Conservation (phyloP, 2,888 invertebrate species). For the Aphodius granarius region DNA sequence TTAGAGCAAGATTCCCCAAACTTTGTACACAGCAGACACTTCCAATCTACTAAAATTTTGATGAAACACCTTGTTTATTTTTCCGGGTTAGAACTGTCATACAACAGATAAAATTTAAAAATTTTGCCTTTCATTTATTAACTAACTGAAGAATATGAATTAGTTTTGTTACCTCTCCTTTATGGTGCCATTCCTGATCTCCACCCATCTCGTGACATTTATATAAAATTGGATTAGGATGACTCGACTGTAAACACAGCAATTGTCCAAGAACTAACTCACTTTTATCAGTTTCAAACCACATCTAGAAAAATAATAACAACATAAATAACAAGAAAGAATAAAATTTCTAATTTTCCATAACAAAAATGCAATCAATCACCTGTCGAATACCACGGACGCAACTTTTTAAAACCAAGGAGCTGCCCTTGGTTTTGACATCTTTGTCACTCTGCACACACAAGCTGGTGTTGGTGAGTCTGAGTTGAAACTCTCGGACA, state of each 20-base stretch:
- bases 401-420: constrained; percentile 72
- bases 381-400: constrained; percentile 73
- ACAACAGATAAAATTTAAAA: too few species aligned
- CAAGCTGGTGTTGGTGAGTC: constrained; percentile 69
- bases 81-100: background rate
- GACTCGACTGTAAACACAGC: constrained; percentile 80
- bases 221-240: constrained; percentile 67
- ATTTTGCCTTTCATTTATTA: background rate
- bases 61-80: too few species aligned
- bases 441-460: constrained; percentile 81
- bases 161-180: constrained; percentile 66
- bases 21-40: too few species aligned
- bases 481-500: constrained; percentile 71
- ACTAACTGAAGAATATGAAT: too few species aligned
- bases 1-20: too few species aligned
- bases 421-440: constrained; percentile 75
- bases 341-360: background rate
- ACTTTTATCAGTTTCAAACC: constrained; percentile 81
- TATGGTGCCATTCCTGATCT: constrained; percentile 90
- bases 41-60: too few species aligned
- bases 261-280: constrained; percentile 84
- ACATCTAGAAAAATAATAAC: constrained; percentile 58
- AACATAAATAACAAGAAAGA: background rate
- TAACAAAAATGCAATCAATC: constrained; percentile 21
- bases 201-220: constrained; percentile 94